Base-by-base conservation (phyloP, 2,113 vertebrate genomes). In the Columba livia region DNA sequence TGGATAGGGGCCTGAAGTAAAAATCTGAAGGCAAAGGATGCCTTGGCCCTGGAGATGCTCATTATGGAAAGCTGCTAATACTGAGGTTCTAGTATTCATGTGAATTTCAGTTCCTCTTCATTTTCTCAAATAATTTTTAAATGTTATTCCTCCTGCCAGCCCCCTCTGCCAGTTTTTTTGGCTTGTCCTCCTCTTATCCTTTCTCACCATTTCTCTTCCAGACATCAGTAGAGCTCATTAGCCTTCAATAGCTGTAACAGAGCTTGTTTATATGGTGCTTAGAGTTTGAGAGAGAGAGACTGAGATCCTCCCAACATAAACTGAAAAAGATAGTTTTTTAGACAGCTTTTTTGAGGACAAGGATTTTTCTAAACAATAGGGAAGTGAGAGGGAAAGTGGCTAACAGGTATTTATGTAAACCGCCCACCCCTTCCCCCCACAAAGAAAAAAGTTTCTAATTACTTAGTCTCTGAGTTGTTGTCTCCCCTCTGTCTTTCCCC, bases 201-300 rank as follows among this genome's bases (percentile, higher is more conserved):
- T 90, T 93, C 61, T 93, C 70, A 92, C 60, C 10, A 47, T 85
- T 96, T 94, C n/a, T 60, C 56, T 91, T 92, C 64, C 38, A 81
- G 67, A 54, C 79, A 91, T 83, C 58, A 89, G 86, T 47, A 82
- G 80, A 94, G 85, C 56, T 83, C 66, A 67, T 92, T 78, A 89
- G 56, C 29, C 36, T 85, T 90, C 71, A 88, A 40, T 15, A 83
- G 50, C 29, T 93, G 6, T 78, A 80, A 71, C 73, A 38, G 54
- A 67, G 15, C 58, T 92, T 94, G 75, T 90, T 96, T 72, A 74
- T 54, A 15, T 64, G 20, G 15, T 28, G 15, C 32, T 77, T 82
- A 57, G 73, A 70, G 18, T 79, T 78, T 88, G 44, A 32, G 54
- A 91, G 51, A 60, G 57, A 61, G 25, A 77, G 32, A 25, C 15